phyloP scores from a whole-genome alignment of 1,140 invertebrate genomes.

The Phenacoccus solenopsis region DNA sequence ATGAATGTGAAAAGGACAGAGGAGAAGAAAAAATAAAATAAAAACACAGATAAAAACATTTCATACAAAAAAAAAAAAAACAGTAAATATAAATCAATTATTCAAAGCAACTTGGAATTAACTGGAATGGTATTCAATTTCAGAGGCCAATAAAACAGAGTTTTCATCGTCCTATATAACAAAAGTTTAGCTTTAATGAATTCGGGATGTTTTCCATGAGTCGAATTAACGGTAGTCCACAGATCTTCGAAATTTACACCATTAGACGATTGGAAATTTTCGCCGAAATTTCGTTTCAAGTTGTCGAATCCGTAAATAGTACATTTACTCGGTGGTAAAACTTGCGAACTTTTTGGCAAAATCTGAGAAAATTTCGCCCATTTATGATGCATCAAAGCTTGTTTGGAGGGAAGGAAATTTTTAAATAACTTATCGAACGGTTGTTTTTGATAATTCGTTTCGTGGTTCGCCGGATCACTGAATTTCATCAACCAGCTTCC shows the following conservation, averaged over 20 bases:
- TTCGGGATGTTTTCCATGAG: background rate
- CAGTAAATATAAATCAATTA: background rate
- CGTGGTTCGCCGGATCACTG: too few relatives aligned
- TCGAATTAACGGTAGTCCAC: background rate
- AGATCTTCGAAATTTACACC: background rate
- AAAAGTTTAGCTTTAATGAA: background rate
- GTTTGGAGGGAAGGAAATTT: background rate
- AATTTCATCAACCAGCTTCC: background rate
- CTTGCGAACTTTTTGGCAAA: background rate
- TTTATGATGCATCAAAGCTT: background rate
- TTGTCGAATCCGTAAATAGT: background rate
- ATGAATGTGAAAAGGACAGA: background rate
- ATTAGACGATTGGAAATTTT: background rate
- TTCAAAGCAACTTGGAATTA: background rate
- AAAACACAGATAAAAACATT: background rate
- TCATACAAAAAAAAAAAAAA: too few relatives aligned
- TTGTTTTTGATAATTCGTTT: background rate
- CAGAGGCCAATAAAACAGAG: background rate
- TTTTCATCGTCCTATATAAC: background rate
- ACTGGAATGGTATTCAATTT: background rate
- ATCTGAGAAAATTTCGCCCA: background rate
- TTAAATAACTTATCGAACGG: background rate
- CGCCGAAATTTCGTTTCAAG: background rate
- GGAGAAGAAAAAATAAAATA: background rate
- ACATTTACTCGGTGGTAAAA: background rate